Percentiles rank a stretch among this genome's conserved stretches.
These are phyloP conservation scores for Sinella curviseta DNA, from an alignment of 1,140 invertebrate species.

Conservation along the genomic window DNA sequence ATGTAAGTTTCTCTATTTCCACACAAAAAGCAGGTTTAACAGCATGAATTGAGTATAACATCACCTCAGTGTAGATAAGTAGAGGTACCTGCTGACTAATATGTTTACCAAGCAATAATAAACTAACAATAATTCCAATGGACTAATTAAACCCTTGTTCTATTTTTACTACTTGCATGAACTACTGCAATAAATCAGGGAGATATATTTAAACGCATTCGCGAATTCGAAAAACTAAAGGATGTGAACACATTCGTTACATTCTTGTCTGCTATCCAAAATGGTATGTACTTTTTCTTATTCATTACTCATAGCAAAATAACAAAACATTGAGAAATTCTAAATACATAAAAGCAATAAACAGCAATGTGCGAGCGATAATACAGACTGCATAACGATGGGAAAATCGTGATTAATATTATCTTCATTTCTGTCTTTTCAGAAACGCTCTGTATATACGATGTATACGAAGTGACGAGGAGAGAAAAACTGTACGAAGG, in stretches of 20 bases:
- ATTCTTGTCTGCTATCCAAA: not conserved
- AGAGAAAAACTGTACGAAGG: conserved; percentile 23
- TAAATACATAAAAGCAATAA: no score
- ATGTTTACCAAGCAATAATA: no score
- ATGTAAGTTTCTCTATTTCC: not conserved
- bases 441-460: conserved; percentile 1
- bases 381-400: not conserved
- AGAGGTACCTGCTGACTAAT: no score
- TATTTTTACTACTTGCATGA: no score
- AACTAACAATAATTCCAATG: no score
- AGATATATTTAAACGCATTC: conserved; percentile 6
- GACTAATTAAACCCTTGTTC: not conserved
- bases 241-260: conserved; percentile 12
- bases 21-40: no score
- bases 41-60: no score
- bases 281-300: not conserved
- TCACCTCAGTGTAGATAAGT: no score
- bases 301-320: not conserved
- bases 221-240: conserved; percentile 10
- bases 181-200: no score
- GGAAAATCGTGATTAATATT: not conserved
- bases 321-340: not conserved
- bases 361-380: no score
- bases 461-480: not conserved
- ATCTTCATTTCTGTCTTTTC: not conserved